Percentiles rank a stretch among this genome's conserved stretches.
phyloP scores from a whole-genome alignment of 2,888 invertebrate genomes.

The Lysandra bellargus region DNA sequence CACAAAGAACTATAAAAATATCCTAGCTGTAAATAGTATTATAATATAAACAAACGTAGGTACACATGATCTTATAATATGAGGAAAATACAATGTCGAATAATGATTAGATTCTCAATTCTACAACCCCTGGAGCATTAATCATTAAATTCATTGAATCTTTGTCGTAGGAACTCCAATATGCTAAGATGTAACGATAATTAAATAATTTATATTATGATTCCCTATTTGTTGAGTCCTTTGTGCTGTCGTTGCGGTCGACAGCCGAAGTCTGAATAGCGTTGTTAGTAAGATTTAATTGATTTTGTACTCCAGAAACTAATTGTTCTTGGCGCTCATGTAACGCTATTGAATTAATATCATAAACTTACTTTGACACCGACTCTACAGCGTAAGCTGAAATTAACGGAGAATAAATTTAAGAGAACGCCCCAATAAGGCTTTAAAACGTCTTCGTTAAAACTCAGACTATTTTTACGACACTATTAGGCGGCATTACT shows the following conservation, averaged over 20 bases:
- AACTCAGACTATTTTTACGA: background rate
- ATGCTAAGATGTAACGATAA: conserved; percentile 16
- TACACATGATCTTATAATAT: background rate
- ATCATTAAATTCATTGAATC: conserved; percentile 1
- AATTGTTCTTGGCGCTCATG: conserved; percentile 76
- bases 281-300: conserved; percentile 73
- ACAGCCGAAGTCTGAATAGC: conserved; percentile 33
- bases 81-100: background rate
- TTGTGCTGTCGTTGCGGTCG: conserved; percentile 65
- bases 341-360: conserved; percentile 69
- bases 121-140: background rate
- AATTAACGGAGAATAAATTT: conserved; percentile 1
- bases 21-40: too few species aligned
- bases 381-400: background rate
- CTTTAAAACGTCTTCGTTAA: background rate
- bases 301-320: conserved; percentile 75
- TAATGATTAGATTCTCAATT: background rate
- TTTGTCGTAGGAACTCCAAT: background rate
- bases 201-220: conserved; percentile 33
- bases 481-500: background rate
- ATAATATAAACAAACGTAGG: too few species aligned
- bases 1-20: too few species aligned
- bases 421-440: background rate
- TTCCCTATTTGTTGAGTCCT: conserved; percentile 51
- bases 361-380: conserved; percentile 44